Evolutionary conservation across 2,888 invertebrate species (phyloP), one percentile per base, ranked within the genome.

Genomic region (Epirrita christyi): DNA sequence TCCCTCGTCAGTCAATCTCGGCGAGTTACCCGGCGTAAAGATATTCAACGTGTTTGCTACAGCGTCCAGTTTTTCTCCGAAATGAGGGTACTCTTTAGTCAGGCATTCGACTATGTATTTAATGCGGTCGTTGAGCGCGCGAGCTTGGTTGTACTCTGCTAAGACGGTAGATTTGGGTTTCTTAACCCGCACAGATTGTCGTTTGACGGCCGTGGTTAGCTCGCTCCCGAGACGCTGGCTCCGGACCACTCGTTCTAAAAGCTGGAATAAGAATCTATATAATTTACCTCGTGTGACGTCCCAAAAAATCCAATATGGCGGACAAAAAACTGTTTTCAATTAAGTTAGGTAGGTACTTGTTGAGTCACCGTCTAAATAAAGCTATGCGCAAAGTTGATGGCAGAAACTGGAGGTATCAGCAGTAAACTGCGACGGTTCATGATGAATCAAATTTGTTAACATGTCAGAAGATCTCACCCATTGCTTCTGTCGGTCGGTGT

Each of bases 191-290:
- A 91, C 63, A 0, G 84, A 82, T 51, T 86, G 86, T 0, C 88
- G 82, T 55, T 92, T 92, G 1, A 92, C 76, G 0, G 94, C 85
- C 2, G 90, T 90, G 0, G 86, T 72, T 52, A 95, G 93, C 67
- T 95, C 93, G 63, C 90, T 93, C 29, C 94, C 93, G 61, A 95
- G 94, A 29, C 94, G 94, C 77, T 97, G 97, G 67, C 94, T 93
- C 45, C 95, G 93, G 0, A 96, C 93, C 14, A 96, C 93, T 43
- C 86, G 87, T 62, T 93, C 93, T 34, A 93, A 70, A 6, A 93
- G 85, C 91, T 92, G 75, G 0, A 70, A 76, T 0, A n/a, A 51
- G 45, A 52, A 32, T 32, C n/a, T n/a, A 21, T 21, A 21, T 21
- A 21, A 3, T 21, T 21, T 21, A 21, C 4, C 4, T 3, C 2